Evolutionary conservation across 2,888 invertebrate genomes (phyloP), one percentile per base, ranked within the genome.

Genomic region (Loripinus fragilis): DNA sequence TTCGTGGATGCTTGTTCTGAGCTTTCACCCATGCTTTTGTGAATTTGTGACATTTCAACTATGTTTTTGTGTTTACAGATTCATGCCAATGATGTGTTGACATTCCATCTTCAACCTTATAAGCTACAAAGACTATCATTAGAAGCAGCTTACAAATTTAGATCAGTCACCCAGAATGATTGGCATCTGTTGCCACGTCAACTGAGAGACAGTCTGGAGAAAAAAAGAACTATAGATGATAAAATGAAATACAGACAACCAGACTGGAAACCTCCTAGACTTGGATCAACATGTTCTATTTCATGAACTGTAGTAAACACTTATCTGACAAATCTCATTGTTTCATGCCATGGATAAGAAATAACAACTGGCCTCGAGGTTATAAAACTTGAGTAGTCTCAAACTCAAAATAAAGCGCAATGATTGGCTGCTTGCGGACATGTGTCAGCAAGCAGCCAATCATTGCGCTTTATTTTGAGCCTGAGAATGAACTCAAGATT

Each of bases 81-180:
- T 60, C 85, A 87, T 64, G 82, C 86, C 25, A 88, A 87, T 76
- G 86, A 88, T 64, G 71, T 90, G 20, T 33, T 91, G 30, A 74
- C 75, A 38, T 87, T 91, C 74, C 84, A 85, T 55, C 71, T 88
- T 25, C 81, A 89, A 35, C 89, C 90, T 15, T 85, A 87, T 45
- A 88, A 86, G 45, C 83, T 91, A 74, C 80, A 88, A 71, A 89
- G 89, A 71, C 65, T 87, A 23, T 87, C 86, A 60, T 67, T 89
- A 64, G 89, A 88, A 64, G 78, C 80, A 20, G 84, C 81, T 15
- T 87, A 85, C 67, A 71, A 66, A 15, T 55, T 81, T 72, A 81
- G 71, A 42, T 66, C 55, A 2, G 33, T 73, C 35, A 84, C 80
- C n/a, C 55, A 76, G 65, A 33, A 55, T 35, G 74, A 73, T 20